Conservation (phyloP, 2,888 invertebrate species). For the Drosophila cognata region DNA sequence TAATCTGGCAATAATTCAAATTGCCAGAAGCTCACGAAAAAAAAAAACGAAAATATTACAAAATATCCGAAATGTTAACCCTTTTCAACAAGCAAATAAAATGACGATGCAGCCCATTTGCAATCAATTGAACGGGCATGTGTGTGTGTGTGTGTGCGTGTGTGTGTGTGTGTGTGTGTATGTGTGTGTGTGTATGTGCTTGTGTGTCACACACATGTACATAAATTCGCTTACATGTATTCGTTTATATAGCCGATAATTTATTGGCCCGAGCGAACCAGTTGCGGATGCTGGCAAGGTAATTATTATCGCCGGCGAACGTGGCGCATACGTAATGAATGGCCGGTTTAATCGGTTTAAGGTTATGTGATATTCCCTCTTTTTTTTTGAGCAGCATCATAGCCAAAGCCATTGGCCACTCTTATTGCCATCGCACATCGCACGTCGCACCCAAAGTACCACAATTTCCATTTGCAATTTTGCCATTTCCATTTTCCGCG, state of each 20-base stretch:
- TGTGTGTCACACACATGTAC: not conserved
- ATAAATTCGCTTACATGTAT: not conserved
- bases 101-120: slow-evolving; percentile 66
- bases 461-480: slow-evolving; percentile 19
- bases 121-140: slow-evolving; percentile 61
- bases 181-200: not conserved
- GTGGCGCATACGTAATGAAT: slow-evolving; percentile 72
- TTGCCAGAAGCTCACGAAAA: slow-evolving; percentile 34
- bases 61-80: slow-evolving; percentile 55
- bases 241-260: slow-evolving; percentile 57
- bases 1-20: slow-evolving; percentile 76
- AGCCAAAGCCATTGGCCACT: slow-evolving; percentile 2
- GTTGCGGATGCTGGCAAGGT: slow-evolving; percentile 54
- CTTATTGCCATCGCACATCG: not conserved
- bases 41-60: slow-evolving; percentile 10
- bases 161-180: slow-evolving; percentile 9
- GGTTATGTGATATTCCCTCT: slow-evolving; percentile 45
- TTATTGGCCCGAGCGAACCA: slow-evolving; percentile 48
- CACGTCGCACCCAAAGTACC: slow-evolving; percentile 6
- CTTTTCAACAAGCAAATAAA: slow-evolving; percentile 65
- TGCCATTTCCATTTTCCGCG: slow-evolving; percentile 29
- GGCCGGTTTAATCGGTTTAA: slow-evolving; percentile 61
- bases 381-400: slow-evolving; percentile 16
- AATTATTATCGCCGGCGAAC: slow-evolving; percentile 73
- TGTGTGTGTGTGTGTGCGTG: not conserved